Evolutionary conservation across 2,797 vertebrate genomes (phyloP), one percentile per base, ranked within the genome.

Genomic region (Urophycis tenuis): DNA sequence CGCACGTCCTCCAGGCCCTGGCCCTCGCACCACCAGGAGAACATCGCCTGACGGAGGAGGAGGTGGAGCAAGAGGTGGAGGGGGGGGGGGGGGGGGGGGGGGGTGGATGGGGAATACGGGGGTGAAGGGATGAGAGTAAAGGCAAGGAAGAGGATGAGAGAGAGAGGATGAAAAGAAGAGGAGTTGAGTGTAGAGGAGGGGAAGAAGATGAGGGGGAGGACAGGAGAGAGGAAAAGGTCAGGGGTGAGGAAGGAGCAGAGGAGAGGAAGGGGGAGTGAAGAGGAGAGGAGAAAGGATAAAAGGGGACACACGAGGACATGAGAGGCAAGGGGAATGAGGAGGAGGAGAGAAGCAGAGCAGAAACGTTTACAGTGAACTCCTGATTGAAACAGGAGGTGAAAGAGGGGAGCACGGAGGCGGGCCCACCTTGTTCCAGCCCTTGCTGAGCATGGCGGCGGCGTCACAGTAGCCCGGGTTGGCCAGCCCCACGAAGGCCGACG

Each of bases 391-490:
- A n/a, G n/a, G n/a, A 10, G 35, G 32, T 1, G 17, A 33, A 72
- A 33, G 70, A 32, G 70, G 25, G 70, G 7, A 15, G 19, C 30
- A 17, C 15, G 15, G 2, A 34, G 69, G 15, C 3, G 33, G 70
- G 5, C 83, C 3, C 39, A 92, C 91, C 89, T 96, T 97, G 86
- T 95, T 92, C 96, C 96, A 97, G 86, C 89, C 93, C 87, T 94
- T 93, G 78, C 90, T 95, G 74, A 96, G 82, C 85, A 96, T 87
- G 0, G 93, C 92, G 7, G 95, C 95, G 25, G 92, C 92, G 15
- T 96, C 95, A 25, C 95, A 97, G 89, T 95, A 95, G 14, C 94
- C 94, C 0, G 95, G 95, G 81, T 97, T 98, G 80, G 90, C 83
- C 5, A 94, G 95, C n/a, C 95, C 96, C 39, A 95, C 81, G 80